Evolutionary conservation across 2,888 invertebrate species (phyloP).

Genomic region (Drosophila pseudotakahashii): DNA sequence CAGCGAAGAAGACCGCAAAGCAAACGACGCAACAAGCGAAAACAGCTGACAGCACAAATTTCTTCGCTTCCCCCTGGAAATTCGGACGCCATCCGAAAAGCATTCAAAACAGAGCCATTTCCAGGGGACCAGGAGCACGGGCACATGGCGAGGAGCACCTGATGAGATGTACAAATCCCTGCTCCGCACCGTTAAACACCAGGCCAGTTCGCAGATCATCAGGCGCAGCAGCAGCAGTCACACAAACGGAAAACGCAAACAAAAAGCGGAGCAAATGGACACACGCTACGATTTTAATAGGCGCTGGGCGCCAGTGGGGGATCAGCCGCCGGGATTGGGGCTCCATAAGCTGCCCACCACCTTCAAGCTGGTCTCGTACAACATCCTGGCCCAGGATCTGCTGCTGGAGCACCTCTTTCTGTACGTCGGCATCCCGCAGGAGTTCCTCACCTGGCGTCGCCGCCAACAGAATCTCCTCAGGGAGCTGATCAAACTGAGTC

Average conservation of each 20-base stretch:
- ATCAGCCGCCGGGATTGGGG: too few species aligned
- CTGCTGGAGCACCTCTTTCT: constrained; percentile 90
- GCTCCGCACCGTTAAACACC: constrained; percentile 33
- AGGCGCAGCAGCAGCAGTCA: constrained; percentile 12
- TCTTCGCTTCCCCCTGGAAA: constrained; percentile 1
- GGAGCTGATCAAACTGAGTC: constrained; percentile 85
- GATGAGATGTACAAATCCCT: constrained; percentile 58
- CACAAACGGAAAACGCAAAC: constrained; percentile 15
- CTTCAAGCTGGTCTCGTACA: constrained; percentile 88
- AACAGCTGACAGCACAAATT: constrained; percentile 25
- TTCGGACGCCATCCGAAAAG: not conserved
- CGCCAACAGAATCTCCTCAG: constrained; percentile 86
- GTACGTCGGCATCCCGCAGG: constrained; percentile 87
- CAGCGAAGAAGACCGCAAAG: constrained; percentile 12
- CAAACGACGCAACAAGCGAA: constrained; percentile 13
- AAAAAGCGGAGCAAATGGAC: constrained; percentile 43
- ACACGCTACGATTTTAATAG: constrained; percentile 59
- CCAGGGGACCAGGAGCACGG: not conserved
- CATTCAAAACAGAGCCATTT: not conserved
- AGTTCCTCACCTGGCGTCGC: constrained; percentile 88
- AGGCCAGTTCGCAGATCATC: constrained; percentile 6
- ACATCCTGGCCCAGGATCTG: constrained; percentile 94
- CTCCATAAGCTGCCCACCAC: constrained; percentile 2
- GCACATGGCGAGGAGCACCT: constrained; percentile 7
- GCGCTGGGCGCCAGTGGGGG: constrained; percentile 41